These are phyloP conservation scores for Rutpela maculata DNA, from an alignment of 2,888 invertebrate species.

Conservation along the genomic window DNA sequence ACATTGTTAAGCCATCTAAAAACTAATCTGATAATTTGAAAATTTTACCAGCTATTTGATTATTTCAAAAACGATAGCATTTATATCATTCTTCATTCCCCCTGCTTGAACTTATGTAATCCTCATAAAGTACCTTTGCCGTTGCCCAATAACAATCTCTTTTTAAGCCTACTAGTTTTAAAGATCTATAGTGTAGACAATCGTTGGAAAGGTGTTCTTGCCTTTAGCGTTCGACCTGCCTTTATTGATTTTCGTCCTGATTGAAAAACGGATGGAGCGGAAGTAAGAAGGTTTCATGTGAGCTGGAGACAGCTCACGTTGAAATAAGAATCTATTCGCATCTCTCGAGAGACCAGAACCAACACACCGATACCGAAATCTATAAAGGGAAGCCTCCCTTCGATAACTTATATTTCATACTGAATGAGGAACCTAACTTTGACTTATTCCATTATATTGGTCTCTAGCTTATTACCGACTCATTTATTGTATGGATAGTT, in stretches of 20 bases:
- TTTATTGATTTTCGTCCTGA: constrained; percentile 71
- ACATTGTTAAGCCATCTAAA: too few species aligned
- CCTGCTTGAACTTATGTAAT: neutral
- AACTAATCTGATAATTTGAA: too few species aligned
- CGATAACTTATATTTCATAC: constrained; percentile 34
- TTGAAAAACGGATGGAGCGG: constrained; percentile 73
- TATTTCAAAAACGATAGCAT: too few species aligned
- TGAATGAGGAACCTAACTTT: constrained; percentile 6
- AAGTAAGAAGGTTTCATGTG: constrained; percentile 71
- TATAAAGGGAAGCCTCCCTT: constrained; percentile 26
- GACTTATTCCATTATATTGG: neutral
- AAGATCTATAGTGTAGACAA: constrained; percentile 51
- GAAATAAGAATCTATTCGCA: constrained; percentile 67
- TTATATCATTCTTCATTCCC: neutral
- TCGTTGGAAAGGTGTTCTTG: constrained; percentile 51
- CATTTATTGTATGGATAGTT: neutral
- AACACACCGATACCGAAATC: constrained; percentile 37
- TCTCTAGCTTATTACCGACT: neutral
- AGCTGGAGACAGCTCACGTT: constrained; percentile 66
- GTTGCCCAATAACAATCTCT: constrained; percentile 28
- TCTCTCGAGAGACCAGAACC: constrained; percentile 60
- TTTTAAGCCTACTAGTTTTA: constrained; percentile 44
- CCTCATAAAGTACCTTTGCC: constrained; percentile 23
- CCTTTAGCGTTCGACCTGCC: constrained; percentile 55
- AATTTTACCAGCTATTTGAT: too few species aligned